A percentile compares a stretch with the other conserved stretches of the same genome.
Conservation (phyloP, 2,888 invertebrate species). For the Dysmachus trigonus region DNA sequence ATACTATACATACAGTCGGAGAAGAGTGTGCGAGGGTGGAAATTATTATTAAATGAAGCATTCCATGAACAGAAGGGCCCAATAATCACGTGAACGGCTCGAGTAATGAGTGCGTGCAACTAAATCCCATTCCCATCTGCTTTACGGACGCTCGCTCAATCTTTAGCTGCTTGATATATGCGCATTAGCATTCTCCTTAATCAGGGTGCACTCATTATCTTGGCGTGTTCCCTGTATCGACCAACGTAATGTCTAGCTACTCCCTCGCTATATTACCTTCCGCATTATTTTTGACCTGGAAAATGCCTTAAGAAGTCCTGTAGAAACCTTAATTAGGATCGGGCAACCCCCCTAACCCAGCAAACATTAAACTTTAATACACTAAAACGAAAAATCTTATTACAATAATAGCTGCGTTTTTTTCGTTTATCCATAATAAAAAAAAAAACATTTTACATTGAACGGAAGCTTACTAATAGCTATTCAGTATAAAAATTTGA, state of each 20-base stretch:
- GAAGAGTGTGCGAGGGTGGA: slow-evolving; percentile 5
- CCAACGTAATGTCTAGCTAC: background rate
- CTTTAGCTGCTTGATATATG: background rate
- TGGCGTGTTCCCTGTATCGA: slow-evolving; percentile 14
- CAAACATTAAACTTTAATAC: background rate
- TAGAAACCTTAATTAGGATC: background rate
- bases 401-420: no score
- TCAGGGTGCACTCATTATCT: background rate
- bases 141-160: background rate
- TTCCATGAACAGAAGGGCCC: slow-evolving; percentile 2
- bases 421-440: no score
- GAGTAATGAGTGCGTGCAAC: slow-evolving; percentile 21
- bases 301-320: background rate
- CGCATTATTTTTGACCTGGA: background rate
- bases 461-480: no score
- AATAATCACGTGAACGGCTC: slow-evolving; percentile 1
- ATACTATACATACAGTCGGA: no score
- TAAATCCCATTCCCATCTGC: slow-evolving; percentile 4
- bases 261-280: background rate
- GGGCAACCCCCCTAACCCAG: background rate
- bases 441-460: no score
- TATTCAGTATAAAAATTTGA: no score
- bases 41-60: slow-evolving; percentile 15
- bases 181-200: background rate
- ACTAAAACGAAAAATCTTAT: no score